Evolutionary conservation across 2,888 invertebrate species (phyloP).

Genomic region (Chrysolina oricalcia): DNA sequence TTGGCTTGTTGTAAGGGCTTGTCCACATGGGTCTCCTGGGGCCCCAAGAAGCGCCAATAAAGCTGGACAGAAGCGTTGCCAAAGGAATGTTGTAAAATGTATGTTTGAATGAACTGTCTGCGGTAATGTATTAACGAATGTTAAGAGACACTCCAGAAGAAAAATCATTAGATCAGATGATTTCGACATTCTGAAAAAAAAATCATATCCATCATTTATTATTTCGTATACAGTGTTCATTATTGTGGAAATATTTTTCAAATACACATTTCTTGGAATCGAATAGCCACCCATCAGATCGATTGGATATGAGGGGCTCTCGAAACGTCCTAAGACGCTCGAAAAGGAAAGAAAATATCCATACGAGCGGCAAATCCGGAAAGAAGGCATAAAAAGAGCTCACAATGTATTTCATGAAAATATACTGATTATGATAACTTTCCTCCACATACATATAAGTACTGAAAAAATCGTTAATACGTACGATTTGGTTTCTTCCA

Average conservation of each 20-base stretch:
- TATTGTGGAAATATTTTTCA: no score
- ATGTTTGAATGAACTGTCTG: slow-evolving; percentile 88
- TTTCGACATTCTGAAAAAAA: slow-evolving; percentile 74
- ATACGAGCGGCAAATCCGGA: no score
- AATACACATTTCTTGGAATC: no score
- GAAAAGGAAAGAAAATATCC: no score
- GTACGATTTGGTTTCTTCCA: slow-evolving; percentile 87
- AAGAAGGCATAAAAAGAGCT: no score
- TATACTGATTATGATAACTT: not conserved
- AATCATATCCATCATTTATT: not conserved
- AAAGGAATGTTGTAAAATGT: slow-evolving; percentile 90
- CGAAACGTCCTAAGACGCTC: no score
- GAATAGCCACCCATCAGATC: no score
- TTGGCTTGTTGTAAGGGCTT: slow-evolving; percentile 87
- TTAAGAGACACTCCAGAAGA: slow-evolving; percentile 89
- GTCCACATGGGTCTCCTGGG: slow-evolving; percentile 85
- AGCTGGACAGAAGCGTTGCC: slow-evolving; percentile 95
- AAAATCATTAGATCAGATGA: slow-evolving; percentile 82
- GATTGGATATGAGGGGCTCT: no score
- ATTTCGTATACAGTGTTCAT: no score
- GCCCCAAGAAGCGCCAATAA: slow-evolving; percentile 91
- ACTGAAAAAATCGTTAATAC: slow-evolving; percentile 52
- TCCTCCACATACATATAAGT: no score
- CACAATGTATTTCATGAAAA: no score
- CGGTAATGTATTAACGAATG: slow-evolving; percentile 87